These are phyloP conservation scores for Gymnoscopelus braueri DNA, from an alignment of 2,797 vertebrate species.

Conservation along the genomic window DNA sequence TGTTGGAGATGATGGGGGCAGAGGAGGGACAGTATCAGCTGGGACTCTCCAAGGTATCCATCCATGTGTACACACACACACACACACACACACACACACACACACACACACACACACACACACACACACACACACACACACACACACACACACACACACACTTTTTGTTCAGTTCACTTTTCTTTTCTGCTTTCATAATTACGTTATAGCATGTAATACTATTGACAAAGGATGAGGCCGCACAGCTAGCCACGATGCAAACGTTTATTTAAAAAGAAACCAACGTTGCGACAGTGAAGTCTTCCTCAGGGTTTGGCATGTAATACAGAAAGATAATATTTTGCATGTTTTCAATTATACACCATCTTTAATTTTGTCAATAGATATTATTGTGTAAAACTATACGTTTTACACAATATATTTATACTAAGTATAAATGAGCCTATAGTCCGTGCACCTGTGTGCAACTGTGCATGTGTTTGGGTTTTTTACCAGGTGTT, in stretches of 20 bases:
- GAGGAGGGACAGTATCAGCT: constrained; percentile 76
- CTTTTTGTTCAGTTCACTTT: not conserved
- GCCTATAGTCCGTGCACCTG: not conserved
- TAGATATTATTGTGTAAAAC: no score
- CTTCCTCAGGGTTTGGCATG: no score
- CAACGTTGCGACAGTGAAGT: no score
- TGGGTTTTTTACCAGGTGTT: constrained; percentile 81
- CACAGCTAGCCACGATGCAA: no score
- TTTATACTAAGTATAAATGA: no score
- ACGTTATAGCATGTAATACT: no score
- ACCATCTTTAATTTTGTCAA: no score
- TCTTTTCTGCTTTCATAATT: no score
- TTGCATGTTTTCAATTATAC: no score
- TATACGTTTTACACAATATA: no score
- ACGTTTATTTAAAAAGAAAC: no score
- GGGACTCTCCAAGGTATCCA: constrained; percentile 78
- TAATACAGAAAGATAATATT: not conserved
- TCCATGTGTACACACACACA: not conserved
- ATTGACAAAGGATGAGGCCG: no score
- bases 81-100: not conserved
- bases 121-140: not conserved
- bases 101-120: not conserved
- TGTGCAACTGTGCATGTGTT: not conserved
- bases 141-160: not conserved
- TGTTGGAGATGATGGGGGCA: constrained; percentile 79